A percentile compares a stretch with the other conserved stretches of the same genome.
These are phyloP conservation scores for Anthopleura sola DNA, from an alignment of 64 coral and sea anemone species.

Conservation along the genomic window DNA sequence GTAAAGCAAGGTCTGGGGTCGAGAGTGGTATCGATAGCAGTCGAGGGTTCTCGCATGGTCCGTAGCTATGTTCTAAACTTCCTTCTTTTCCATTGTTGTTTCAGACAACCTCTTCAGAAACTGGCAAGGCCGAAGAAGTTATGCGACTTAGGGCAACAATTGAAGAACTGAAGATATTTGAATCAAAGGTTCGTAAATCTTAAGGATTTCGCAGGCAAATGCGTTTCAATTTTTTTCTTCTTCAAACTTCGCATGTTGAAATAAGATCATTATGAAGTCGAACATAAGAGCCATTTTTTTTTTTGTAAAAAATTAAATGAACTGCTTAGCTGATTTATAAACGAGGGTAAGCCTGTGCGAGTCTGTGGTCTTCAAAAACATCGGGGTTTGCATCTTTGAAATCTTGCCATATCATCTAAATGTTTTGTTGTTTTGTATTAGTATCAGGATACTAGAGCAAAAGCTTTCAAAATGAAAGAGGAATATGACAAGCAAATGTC, in stretches of 20 bases:
- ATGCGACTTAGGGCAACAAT: neutral
- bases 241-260: too few relatives aligned
- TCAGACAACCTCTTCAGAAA: constrained; percentile 9
- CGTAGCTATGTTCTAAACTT: too few relatives aligned
- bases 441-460: constrained; percentile 57
- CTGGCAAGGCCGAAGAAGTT: constrained; percentile 7
- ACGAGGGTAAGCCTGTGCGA: too few relatives aligned
- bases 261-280: too few relatives aligned
- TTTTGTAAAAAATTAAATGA: too few relatives aligned
- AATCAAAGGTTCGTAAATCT: constrained; percentile 22
- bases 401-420: neutral
- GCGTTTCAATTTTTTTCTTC: neutral
- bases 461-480: constrained; percentile 66
- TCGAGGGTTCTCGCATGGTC: too few relatives aligned
- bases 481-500: constrained; percentile 45
- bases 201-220: too few relatives aligned
- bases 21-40: too few relatives aligned
- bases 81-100: neutral
- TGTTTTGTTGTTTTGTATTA: constrained; percentile 25
- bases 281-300: too few relatives aligned
- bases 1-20: constrained; percentile 25
- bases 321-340: too few relatives aligned
- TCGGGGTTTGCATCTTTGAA: too few relatives aligned
- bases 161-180: constrained; percentile 12
- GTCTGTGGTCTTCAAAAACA: too few relatives aligned